Evolutionary conservation across 2,888 invertebrate genomes (phyloP), one percentile per base, ranked within the genome.

Genomic region (Saturnia pavonia): DNA sequence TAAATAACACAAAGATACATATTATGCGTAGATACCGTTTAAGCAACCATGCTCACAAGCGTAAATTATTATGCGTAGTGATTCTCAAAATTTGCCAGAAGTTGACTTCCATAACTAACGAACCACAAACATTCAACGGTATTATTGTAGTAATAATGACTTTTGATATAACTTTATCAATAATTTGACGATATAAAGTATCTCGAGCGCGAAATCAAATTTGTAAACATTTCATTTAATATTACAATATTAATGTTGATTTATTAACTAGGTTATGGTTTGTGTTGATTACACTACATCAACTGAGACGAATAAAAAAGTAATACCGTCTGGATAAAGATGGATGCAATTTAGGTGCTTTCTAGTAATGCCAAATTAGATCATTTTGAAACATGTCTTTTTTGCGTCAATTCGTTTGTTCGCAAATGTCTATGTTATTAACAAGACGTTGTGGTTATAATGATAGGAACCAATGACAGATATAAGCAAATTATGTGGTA

Each of bases 71-170:
- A 85, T 78, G 72, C 76, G 76, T 76, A 78, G 78, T 84, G 81
- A 83, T 80, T 82, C 79, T 82, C 77, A 79, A 83, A 84, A 84
- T 81, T 79, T 72, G 77, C 80, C 25, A 57, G 12, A 25, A 81
- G 74, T 76, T 76, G 75, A 77, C 78, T 82, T 80, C 80, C 75
- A 72, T 72, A 71, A 81, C 79, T 82, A 87, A 86, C 85, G 83
- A 86, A 87, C 85, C 85, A 82, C 84, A 84, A 82, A 85, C 48
- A 74, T 76, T 75, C 75, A 84, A 82, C 82, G 81, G 84, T 80
- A 16, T 12, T 63, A n/a, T 19, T 19, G 63, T 63, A 40, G 40
- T 34, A 16, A 40, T 63, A 7, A 63, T 63, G 14, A n/a, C 3
- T 34, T 65, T 40, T 60, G 25, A 60, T 60, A 60, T 60, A 25